Percentiles rank a stretch among this genome's conserved stretches.
Conservation (phyloP, 2,888 invertebrate species). For the Brenthis daphne region DNA sequence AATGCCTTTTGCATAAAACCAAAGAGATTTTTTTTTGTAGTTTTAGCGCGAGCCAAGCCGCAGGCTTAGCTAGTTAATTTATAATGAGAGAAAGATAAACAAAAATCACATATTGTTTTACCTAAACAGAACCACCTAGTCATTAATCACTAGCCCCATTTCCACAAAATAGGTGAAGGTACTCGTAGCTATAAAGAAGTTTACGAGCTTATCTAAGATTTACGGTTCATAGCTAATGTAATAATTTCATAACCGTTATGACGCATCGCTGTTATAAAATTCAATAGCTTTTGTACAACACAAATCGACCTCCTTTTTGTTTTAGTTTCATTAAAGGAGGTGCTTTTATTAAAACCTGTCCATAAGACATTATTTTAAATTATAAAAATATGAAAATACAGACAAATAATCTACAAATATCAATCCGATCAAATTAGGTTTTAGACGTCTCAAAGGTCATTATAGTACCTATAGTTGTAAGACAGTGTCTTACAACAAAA, state of each 20-base stretch:
- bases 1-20: too few species aligned
- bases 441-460: too few species aligned
- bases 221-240: constrained; percentile 5
- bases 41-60: too few species aligned
- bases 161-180: constrained; percentile 33
- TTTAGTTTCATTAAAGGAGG: neutral
- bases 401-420: too few species aligned
- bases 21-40: neutral
- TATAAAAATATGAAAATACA: too few species aligned
- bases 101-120: neutral
- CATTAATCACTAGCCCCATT: constrained; percentile 15
- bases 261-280: neutral
- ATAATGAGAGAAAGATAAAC: neutral
- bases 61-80: neutral
- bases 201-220: constrained; percentile 33
- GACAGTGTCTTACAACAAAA: too few species aligned
- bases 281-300: neutral
- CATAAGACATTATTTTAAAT: neutral
- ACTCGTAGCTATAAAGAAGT: constrained; percentile 14
- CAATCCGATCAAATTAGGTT: too few species aligned
- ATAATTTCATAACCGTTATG: constrained; percentile 5
- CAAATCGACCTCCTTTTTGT: neutral
- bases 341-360: neutral
- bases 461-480: too few species aligned
- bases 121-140: neutral